phyloP scores from a whole-genome alignment of 2,797 vertebrate species.

The Hybognathus amarus region DNA sequence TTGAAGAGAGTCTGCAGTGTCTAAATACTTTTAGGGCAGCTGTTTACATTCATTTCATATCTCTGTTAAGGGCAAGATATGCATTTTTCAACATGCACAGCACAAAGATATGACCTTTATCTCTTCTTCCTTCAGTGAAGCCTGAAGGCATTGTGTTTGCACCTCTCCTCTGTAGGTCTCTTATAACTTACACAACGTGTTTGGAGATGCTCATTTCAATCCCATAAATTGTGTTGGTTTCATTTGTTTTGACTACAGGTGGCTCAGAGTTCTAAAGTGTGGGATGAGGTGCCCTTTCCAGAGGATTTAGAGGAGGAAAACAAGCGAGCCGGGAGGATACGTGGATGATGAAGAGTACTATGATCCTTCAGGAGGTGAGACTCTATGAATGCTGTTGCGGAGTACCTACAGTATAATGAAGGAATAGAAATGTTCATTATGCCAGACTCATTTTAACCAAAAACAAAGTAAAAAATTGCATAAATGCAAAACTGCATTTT shows the following conservation, averaged over 20 bases:
- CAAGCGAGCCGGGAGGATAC: constrained; percentile 63
- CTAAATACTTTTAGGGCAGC: background rate
- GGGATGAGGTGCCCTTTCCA: constrained; percentile 78
- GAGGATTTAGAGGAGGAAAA: constrained; percentile 76
- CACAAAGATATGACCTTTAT: constrained; percentile 21
- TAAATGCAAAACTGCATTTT: background rate
- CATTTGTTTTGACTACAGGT: constrained; percentile 69
- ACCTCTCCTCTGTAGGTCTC: background rate
- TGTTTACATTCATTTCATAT: background rate
- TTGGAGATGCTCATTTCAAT: constrained; percentile 61
- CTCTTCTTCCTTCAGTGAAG: constrained; percentile 12
- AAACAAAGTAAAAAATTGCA: background rate
- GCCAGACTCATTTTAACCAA: background rate
- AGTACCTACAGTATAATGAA: background rate
- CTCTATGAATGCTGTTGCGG: background rate
- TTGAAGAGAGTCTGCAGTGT: background rate
- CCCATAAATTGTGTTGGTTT: constrained; percentile 65
- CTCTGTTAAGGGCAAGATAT: background rate
- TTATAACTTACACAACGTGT: background rate
- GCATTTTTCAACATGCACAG: constrained; percentile 9
- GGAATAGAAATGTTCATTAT: background rate
- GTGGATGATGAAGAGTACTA: constrained; percentile 81
- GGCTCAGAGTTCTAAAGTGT: constrained; percentile 79
- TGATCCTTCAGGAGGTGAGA: constrained; percentile 79
- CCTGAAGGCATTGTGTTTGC: constrained; percentile 8